Conservation (phyloP, 92 coral and sea anemone genomes). For the Isaurus tuberculatus region DNA sequence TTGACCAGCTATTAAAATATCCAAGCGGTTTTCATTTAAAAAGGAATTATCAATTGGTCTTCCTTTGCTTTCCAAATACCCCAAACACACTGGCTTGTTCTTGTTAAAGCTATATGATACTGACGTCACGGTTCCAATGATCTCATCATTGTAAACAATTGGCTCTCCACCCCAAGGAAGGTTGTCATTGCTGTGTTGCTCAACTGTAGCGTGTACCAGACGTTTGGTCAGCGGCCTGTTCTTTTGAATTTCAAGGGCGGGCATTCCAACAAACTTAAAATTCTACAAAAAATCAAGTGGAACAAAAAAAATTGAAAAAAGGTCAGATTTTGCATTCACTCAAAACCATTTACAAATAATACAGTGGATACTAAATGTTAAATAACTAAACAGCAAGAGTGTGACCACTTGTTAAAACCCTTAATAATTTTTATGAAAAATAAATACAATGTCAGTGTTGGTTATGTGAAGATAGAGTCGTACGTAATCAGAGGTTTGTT, state of each 20-base stretch:
- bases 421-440: too few relatives aligned
- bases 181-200: conserved; percentile 69
- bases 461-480: too few relatives aligned
- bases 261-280: conserved; percentile 41
- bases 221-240: conserved; percentile 54
- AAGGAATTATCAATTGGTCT: conserved; percentile 1
- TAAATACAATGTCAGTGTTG: too few relatives aligned
- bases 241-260: conserved; percentile 7
- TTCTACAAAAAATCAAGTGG: conserved; percentile 2
- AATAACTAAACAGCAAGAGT: too few relatives aligned
- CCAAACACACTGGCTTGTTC: conserved; percentile 76
- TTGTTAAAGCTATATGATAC: conserved; percentile 70
- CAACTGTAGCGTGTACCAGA: conserved; percentile 68
- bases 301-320: too few relatives aligned
- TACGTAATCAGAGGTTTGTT: too few relatives aligned
- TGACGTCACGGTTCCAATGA: conserved; percentile 79
- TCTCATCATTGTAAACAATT: conserved; percentile 67
- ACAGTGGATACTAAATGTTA: too few relatives aligned
- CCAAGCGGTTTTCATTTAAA: neutral
- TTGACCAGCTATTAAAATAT: conserved; percentile 20
- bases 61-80: conserved; percentile 17
- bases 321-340: too few relatives aligned
- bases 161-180: conserved; percentile 97
- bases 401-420: too few relatives aligned
- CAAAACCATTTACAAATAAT: too few relatives aligned